phyloP scores from a whole-genome alignment of 2,113 vertebrate species.

The Motacilla tschutschensis region DNA sequence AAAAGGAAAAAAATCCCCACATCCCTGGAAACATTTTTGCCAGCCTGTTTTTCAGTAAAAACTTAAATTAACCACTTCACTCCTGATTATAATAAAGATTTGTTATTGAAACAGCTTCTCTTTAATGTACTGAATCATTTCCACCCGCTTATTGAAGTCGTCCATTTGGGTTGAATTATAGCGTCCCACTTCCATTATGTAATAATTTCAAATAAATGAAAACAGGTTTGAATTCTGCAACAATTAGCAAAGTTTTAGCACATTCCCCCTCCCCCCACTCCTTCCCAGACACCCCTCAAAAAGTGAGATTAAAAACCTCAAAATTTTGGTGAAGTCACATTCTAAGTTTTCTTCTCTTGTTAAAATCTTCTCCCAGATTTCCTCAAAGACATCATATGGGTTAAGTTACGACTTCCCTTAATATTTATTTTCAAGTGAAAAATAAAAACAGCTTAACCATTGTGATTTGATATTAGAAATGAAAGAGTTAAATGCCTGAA shows the following conservation, averaged over 20 bases:
- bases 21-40: conserved; percentile 76
- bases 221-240: conserved; percentile 73
- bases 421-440: conserved; percentile 46
- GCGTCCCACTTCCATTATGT: conserved; percentile 67
- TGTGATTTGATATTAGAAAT: conserved; percentile 23
- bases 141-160: conserved; percentile 68
- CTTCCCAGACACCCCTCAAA: neutral
- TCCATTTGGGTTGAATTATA: conserved; percentile 78
- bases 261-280: conserved; percentile 19
- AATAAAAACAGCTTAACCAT: conserved; percentile 42
- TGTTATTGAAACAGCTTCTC: conserved; percentile 69
- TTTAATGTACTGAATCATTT: conserved; percentile 75
- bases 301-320: conserved; percentile 2
- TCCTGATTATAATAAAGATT: conserved; percentile 73
- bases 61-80: conserved; percentile 79
- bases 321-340: neutral
- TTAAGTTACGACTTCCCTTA: conserved; percentile 11
- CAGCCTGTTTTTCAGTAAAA: conserved; percentile 72
- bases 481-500: conserved; percentile 48
- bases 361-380: conserved; percentile 23
- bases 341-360: neutral
- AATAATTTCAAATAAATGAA: conserved; percentile 77
- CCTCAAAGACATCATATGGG: conserved; percentile 31
- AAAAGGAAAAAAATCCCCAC: conserved; percentile 71
- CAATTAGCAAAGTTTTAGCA: conserved; percentile 72